Conservation (phyloP, 2,113 vertebrate species). For the Amblyornis subalaris region DNA sequence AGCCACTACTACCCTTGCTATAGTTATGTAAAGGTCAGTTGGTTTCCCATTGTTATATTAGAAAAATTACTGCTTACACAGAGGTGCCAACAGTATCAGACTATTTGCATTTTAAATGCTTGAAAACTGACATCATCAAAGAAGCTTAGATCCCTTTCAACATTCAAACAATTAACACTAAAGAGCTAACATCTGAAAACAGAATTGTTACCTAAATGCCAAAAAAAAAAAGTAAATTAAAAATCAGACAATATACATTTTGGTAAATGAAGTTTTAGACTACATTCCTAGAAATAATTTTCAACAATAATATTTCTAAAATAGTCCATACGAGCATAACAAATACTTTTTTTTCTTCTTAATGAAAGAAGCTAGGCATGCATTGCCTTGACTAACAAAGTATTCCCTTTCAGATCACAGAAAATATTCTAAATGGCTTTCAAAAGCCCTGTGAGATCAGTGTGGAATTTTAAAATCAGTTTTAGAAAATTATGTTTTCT, state of each 20-base stretch:
- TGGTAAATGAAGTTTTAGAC: neutral
- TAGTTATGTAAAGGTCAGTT: neutral
- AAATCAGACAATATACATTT: neutral
- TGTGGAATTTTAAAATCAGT: neutral
- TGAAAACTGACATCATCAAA: neutral
- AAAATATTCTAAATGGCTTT: neutral
- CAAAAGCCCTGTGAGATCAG: neutral
- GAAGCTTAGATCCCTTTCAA: neutral
- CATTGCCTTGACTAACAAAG: neutral
- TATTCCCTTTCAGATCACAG: neutral
- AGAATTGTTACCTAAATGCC: neutral
- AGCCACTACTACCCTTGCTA: neutral
- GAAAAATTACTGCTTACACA: neutral
- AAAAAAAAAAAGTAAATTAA: neutral
- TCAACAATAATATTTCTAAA: neutral
- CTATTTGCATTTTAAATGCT: neutral
- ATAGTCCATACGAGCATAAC: neutral
- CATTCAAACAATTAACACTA: neutral
- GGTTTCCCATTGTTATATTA: neutral
- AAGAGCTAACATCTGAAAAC: neutral
- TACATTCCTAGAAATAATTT: neutral
- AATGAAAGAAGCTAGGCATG: neutral
- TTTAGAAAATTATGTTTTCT: neutral
- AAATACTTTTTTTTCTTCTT: neutral
- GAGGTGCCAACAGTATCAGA: neutral